Evolutionary conservation across 2,113 vertebrate species (phyloP), one percentile per base, ranked within the genome.

Genomic region (Gila orcuttii): DNA sequence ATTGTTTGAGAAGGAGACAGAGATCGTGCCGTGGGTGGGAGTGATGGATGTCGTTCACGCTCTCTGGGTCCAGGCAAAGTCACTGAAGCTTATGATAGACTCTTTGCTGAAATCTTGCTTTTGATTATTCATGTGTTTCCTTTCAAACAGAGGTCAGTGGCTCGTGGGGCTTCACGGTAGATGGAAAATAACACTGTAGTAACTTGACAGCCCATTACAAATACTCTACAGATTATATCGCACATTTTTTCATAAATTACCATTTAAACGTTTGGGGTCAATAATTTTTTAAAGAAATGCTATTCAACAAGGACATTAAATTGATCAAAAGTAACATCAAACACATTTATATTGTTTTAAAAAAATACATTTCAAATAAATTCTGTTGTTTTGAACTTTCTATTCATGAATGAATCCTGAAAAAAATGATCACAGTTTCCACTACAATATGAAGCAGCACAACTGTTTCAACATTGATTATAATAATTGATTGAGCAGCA

Each of bases 1-100:
- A 25, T 82, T 82, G 79, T 82, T 82, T 82, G 79, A 82, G 79
- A 23, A n/a, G 79, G 42, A 82, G 79, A 82, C 79, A 82, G 79
- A 82, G 81, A 57, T 73, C 50, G 81, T 59, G 50, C 64, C 19
- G 66, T 69, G 80, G 80, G 80, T 55, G 64, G 62, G 80, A 82
- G 80, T 73, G 81, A 83, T 59, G 81, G 68, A 73, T 83, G 81
- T 73, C 81, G 81, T 73, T 73, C 68, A 59, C 81, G 81, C 81
- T 73, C 81, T 57, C 68, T 83, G 68, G 39, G 64, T 83, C 81
- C 68, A 50, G 81, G 66, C 66, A 69, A 82, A 82, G 45, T 82
- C 79, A 82, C 45, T 52, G 81, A 83, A 83, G 81, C 81, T 83
- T 73, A 83, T 57, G 81, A 83, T 73, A 33, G 81, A 83, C 66